Percentiles rank a stretch among this genome's conserved stretches.
Conservation (phyloP, 2,888 invertebrate species). For the Anthophora plumipes region DNA sequence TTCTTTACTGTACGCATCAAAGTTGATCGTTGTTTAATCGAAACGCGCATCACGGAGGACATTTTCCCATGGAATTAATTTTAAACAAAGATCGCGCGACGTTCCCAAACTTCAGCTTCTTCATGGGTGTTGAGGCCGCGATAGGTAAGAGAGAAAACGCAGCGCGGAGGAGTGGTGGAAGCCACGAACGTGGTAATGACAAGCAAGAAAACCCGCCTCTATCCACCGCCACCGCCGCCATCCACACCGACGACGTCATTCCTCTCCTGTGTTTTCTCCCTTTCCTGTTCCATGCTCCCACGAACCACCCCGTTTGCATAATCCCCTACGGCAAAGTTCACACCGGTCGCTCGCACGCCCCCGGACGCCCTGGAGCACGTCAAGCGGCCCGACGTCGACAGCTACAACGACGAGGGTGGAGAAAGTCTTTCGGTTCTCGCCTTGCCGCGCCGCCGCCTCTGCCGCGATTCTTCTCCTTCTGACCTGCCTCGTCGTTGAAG, state of each 20-base stretch:
- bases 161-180: constrained; percentile 61
- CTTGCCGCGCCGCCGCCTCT: constrained; percentile 22
- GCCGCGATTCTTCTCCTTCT: constrained; percentile 30
- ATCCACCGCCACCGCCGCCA: constrained; percentile 48
- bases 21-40: constrained; percentile 13
- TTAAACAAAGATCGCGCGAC: constrained; percentile 25
- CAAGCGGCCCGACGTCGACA: constrained; percentile 62
- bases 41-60: background rate
- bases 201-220: constrained; percentile 74
- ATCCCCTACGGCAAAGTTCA: constrained; percentile 80
- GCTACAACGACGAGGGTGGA: constrained; percentile 46
- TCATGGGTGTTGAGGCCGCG: constrained; percentile 23
- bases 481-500: constrained; percentile 1
- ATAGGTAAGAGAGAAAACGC: constrained; percentile 42
- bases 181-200: constrained; percentile 79
- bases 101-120: constrained; percentile 27
- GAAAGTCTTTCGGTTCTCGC: constrained; percentile 50
- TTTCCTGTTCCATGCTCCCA: constrained; percentile 59
- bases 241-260: constrained; percentile 49
- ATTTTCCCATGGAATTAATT: constrained; percentile 6
- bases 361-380: constrained; percentile 59
- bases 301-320: constrained; percentile 77
- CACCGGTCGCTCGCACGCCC: constrained; percentile 75
- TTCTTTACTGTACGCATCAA: background rate
- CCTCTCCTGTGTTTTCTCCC: constrained; percentile 58